Percentiles rank a stretch among this genome's conserved stretches.
These are phyloP conservation scores for Campylorhamphus procurvoides DNA, from an alignment of 2,113 vertebrate species.

Conservation along the genomic window DNA sequence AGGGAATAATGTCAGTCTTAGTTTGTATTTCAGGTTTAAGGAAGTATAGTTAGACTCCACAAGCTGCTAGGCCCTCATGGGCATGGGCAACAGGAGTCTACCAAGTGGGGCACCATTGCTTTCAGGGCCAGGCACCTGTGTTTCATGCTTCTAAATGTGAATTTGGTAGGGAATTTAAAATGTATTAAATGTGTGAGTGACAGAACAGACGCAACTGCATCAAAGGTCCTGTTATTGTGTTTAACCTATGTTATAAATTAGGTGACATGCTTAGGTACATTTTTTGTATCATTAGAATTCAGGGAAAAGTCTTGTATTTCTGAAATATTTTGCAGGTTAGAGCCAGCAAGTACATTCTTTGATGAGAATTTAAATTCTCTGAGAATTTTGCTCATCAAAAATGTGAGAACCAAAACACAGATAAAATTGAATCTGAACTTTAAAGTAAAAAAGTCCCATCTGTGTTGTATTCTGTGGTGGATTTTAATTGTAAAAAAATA, in stretches of 20 bases:
- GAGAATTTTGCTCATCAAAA: not conserved
- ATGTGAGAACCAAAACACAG: not conserved
- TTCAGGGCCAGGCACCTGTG: accelerated
- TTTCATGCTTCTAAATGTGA: not conserved
- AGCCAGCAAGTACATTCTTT: not conserved
- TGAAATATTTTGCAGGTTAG: not conserved
- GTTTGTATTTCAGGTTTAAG: not conserved
- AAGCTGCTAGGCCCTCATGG: not conserved
- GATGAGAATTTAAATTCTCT: not conserved
- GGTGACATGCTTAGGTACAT: not conserved
- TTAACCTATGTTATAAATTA: not conserved
- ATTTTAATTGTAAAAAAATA: not conserved
- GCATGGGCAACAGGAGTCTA: too few species aligned
- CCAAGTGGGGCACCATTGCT: not conserved
- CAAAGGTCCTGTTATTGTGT: not conserved
- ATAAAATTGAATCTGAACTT: not conserved
- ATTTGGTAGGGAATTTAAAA: not conserved
- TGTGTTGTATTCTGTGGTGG: not conserved
- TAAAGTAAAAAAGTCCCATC: not conserved
- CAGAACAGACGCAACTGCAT: not conserved
- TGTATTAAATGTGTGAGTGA: too few species aligned
- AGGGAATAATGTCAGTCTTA: too few species aligned
- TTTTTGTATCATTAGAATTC: not conserved
- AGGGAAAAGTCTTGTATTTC: not conserved
- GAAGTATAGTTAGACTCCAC: not conserved